Evolutionary conservation across 2,797 vertebrate species (phyloP), one percentile per base, ranked within the genome.

Genomic region (Zenarchopterus dispar): DNA sequence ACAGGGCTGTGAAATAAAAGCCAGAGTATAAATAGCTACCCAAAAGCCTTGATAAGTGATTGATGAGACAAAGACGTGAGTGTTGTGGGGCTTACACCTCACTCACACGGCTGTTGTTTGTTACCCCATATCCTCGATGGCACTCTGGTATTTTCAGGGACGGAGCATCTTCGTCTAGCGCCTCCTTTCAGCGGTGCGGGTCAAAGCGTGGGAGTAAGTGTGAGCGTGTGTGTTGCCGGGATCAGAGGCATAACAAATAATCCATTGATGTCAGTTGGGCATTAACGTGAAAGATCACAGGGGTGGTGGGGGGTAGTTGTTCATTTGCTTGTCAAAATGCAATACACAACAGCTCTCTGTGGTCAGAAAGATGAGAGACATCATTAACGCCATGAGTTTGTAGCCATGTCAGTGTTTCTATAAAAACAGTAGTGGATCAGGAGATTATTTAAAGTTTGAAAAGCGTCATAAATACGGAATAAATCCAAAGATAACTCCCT

Each of bases 21-120:
- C 50, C 0, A 33, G 6, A 33, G 48, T 93, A 93, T 87, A 92
- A 94, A 93, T 94, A 93, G 89, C 33, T 15, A 55, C 26, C 45
- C 65, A 75, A 86, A 88, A 89, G 84, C 85, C 84, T 80, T 71
- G 84, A 73, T 88, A 87, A 81, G 73, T 88, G 93, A 93, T 91
- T 89, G 90, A 92, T 79, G 87, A 80, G 76, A 56, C 75, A 19
- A 42, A 46, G 52, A 73, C 68, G 82, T 80, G 67, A n/a, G 56
- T 88, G 86, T 86, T 89, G 67, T 86, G 74, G 57, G 85, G 82
- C 87, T 86, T 80, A 87, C 84, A 36, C 53, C 76, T 81, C 77
- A 44, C 80, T 86, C 88, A 81, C 67, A 75, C 8, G n/a, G 68
- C 75, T 92, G 91, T 91, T 92, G 89, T 87, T 89, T 67, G 90